Percentiles rank a stretch among this genome's conserved stretches.
These are phyloP conservation scores for Patiria miniata DNA, from an alignment of 35 echinoderm and acorn worm genomes.

Conservation along the genomic window DNA sequence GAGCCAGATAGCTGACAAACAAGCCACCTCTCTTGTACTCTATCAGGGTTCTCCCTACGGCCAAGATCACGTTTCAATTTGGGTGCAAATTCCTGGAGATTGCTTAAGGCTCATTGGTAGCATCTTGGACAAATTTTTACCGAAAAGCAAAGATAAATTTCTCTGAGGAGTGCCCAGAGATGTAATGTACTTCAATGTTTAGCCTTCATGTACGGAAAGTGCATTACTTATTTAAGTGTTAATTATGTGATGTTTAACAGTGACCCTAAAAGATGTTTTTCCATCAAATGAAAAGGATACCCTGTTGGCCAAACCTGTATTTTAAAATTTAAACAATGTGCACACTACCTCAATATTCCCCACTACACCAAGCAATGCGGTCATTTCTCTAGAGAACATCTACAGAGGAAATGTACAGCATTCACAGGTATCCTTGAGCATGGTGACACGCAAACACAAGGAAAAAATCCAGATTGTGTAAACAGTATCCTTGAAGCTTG, in stretches of 20 bases:
- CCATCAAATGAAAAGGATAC: no score
- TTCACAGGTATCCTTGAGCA: no score
- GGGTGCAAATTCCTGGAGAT: slow-evolving; percentile 21
- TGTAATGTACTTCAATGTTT: no score
- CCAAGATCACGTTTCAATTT: slow-evolving; percentile 11
- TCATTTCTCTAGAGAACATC: neutral
- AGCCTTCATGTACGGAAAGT: no score
- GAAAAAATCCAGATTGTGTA: neutral
- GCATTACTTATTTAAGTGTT: no score
- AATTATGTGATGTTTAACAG: no score
- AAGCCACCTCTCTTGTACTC: neutral
- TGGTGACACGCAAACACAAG: neutral
- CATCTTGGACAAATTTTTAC: no score
- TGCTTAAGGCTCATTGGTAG: neutral
- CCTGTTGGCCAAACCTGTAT: no score
- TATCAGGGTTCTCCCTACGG: neutral
- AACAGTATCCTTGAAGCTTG: slow-evolving; percentile 3
- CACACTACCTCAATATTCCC: neutral
- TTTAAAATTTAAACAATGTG: no score
- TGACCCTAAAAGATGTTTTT: no score
- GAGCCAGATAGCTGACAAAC: slow-evolving; percentile 22
- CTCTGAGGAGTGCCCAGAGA: no score
- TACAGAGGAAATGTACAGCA: neutral
- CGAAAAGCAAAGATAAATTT: no score
- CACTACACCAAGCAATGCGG: neutral